Conservation (phyloP, 2,888 invertebrate species). For the Scelioninae gen. 1 region DNA sequence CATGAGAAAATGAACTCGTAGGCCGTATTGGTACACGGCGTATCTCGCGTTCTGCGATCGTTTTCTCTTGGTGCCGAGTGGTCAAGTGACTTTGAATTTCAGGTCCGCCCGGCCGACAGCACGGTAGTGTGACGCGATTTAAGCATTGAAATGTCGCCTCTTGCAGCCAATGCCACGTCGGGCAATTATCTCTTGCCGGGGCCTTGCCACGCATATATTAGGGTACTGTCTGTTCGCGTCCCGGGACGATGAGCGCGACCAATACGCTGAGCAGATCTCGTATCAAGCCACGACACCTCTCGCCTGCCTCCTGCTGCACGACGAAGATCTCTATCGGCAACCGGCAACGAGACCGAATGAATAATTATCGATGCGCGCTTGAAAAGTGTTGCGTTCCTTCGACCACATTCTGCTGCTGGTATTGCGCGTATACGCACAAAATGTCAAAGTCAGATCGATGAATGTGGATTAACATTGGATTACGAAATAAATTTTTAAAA, state of each 20-base stretch:
- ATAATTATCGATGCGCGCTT: slow-evolving; percentile 80
- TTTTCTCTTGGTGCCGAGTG: slow-evolving; percentile 29
- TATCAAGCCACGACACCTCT: slow-evolving; percentile 80
- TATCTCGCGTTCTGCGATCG: slow-evolving; percentile 50
- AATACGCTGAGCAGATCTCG: slow-evolving; percentile 67
- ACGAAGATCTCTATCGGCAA: slow-evolving; percentile 79
- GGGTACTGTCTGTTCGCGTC: slow-evolving; percentile 61
- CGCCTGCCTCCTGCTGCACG: slow-evolving; percentile 76
- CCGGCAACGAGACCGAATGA: slow-evolving; percentile 80
- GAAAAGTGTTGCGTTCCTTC: slow-evolving; percentile 55
- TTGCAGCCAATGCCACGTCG: slow-evolving; percentile 78
- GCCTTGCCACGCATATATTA: slow-evolving; percentile 76
- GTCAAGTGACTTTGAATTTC: slow-evolving; percentile 68
- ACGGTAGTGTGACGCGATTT: slow-evolving; percentile 72
- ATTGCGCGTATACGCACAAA: slow-evolving; percentile 36
- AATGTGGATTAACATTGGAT: slow-evolving; percentile 48
- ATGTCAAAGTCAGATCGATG: slow-evolving; percentile 53
- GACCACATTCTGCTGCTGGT: not conserved
- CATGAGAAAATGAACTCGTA: slow-evolving; percentile 41
- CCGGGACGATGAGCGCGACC: slow-evolving; percentile 53
- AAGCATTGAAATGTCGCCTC: slow-evolving; percentile 80
- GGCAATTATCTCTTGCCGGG: slow-evolving; percentile 82
- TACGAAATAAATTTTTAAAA: too few species aligned
- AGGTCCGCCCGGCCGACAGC: slow-evolving; percentile 57
- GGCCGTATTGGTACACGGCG: slow-evolving; percentile 40